phyloP scores from a whole-genome alignment of 2,797 vertebrate species.

The Neomorphus geoffroyi region DNA sequence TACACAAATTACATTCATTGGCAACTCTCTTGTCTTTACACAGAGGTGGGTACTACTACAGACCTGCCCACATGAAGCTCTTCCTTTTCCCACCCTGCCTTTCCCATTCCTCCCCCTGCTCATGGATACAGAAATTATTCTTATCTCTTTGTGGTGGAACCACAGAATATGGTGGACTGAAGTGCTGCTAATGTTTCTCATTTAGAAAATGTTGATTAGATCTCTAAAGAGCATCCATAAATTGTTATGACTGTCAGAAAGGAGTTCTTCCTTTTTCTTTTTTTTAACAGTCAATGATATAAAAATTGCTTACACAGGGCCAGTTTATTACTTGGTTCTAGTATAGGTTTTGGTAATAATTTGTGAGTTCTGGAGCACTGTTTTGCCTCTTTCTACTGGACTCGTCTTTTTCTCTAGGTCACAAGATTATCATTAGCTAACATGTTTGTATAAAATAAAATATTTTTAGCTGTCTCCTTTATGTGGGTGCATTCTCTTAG shows the following conservation, averaged over 20 bases:
- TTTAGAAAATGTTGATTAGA: not conserved
- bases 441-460: not conserved
- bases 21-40: not conserved
- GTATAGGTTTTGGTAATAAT: accelerated
- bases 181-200: not conserved
- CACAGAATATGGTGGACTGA: not conserved
- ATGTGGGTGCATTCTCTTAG: not conserved
- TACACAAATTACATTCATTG: not conserved
- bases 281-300: not conserved
- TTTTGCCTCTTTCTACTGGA: not conserved
- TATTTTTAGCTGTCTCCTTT: not conserved
- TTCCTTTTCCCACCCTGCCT: accelerated
- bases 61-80: not conserved
- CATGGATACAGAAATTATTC: not conserved
- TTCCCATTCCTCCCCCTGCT: not conserved
- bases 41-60: not conserved
- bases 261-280: not conserved
- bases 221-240: not conserved
- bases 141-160: not conserved
- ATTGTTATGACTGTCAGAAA: not conserved
- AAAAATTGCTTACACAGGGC: not conserved
- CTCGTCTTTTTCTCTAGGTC: not conserved
- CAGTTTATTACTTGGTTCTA: not conserved
- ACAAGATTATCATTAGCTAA: not conserved
- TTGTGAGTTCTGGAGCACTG: not conserved